Evolutionary conservation across 37 sponge, comb jelly and placozoan species (phyloP).

Genomic region (Bolinopsis microptera): DNA sequence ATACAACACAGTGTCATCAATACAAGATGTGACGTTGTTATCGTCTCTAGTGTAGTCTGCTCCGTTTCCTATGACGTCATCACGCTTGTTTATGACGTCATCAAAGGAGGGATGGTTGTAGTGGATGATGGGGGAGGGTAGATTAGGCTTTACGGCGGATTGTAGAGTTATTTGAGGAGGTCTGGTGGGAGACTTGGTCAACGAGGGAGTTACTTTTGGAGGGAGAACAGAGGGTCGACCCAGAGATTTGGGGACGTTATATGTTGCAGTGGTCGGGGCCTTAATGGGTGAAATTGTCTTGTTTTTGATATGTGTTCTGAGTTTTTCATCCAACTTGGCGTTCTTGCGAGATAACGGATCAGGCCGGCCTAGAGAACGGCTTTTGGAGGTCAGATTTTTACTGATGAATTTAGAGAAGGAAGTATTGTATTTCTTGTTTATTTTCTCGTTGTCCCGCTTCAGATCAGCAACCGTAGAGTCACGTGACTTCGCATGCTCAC

Average conservation of each 20-base stretch:
- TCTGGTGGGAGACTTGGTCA: neutral
- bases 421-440: neutral
- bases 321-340: neutral
- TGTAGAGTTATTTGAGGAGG: neutral
- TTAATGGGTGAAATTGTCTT: neutral
- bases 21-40: neutral
- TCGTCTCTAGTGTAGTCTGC: neutral
- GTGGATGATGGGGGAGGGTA: neutral
- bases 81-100: neutral
- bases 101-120: neutral
- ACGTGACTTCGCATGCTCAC: neutral
- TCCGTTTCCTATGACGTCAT: neutral
- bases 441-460: neutral
- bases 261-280: neutral
- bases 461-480: neutral
- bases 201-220: neutral
- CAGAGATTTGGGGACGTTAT: neutral
- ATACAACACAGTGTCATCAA: neutral
- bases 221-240: neutral
- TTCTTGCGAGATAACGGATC: neutral
- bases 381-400: neutral
- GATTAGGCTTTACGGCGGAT: neutral
- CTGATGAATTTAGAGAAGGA: neutral
- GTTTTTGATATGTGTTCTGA: neutral
- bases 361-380: neutral